Evolutionary conservation across 2,888 invertebrate species (phyloP).

Genomic region (Argynnis bischoffii): DNA sequence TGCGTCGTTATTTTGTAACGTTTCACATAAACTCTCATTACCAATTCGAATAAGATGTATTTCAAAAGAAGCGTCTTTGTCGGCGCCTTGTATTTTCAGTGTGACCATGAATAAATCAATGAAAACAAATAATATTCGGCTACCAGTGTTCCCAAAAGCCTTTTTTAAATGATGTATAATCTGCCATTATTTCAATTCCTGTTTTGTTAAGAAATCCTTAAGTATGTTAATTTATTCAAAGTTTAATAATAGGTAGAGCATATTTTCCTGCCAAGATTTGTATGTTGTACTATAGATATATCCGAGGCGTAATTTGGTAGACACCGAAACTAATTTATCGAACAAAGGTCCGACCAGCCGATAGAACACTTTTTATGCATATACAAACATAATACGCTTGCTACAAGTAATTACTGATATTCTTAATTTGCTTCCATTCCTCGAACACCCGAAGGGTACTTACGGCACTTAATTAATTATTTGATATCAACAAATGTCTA

Average conservation of each 20-base stretch:
- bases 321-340: constrained; percentile 83
- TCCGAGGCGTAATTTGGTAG: constrained; percentile 82
- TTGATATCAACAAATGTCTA: constrained; percentile 9
- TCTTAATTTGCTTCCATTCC: constrained; percentile 54
- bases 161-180: constrained; percentile 70
- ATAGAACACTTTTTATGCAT: constrained; percentile 78
- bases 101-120: constrained; percentile 81
- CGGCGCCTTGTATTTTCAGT: constrained; percentile 73
- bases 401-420: constrained; percentile 58
- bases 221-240: constrained; percentile 76
- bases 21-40: constrained; percentile 73
- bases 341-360: constrained; percentile 80
- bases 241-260: constrained; percentile 76
- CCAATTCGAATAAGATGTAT: constrained; percentile 66
- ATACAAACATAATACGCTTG: constrained; percentile 74
- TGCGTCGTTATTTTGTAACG: constrained; percentile 69
- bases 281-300: constrained; percentile 76
- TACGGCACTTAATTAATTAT: constrained; percentile 5
- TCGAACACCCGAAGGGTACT: constrained; percentile 34
- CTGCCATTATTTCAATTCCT: constrained; percentile 71
- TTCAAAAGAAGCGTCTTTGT: constrained; percentile 71
- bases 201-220: constrained; percentile 68
- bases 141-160: constrained; percentile 75
- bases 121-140: constrained; percentile 81
- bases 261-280: constrained; percentile 74